Conservation (phyloP, 2,113 vertebrate genomes). For the Macquaria australasica region DNA sequence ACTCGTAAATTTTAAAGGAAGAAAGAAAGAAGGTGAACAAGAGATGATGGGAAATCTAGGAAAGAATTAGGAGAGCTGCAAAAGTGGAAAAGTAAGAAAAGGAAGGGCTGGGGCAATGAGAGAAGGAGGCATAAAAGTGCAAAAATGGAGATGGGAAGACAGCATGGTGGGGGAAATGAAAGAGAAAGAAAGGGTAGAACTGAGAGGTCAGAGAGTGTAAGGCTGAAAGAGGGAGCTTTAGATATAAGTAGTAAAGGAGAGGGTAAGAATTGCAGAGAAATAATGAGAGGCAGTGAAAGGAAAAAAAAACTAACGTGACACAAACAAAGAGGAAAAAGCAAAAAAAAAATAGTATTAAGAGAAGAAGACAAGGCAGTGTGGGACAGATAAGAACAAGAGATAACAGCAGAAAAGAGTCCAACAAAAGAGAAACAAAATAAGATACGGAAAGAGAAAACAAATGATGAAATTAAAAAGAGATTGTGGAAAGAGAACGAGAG, state of each 20-base stretch:
- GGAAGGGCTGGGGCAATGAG: not conserved
- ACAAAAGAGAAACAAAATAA: not conserved
- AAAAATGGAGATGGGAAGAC: not conserved
- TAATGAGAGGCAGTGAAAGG: not conserved
- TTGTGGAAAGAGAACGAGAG: not conserved
- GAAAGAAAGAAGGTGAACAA: not conserved
- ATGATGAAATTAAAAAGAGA: constrained; percentile 3
- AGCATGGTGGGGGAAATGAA: not conserved
- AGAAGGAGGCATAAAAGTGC: not conserved
- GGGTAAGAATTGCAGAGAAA: not conserved
- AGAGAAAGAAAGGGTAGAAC: not conserved
- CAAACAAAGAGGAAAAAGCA: not conserved
- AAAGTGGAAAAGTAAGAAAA: not conserved
- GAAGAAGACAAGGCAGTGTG: not conserved
- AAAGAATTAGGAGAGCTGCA: not conserved
- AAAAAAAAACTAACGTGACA: not conserved
- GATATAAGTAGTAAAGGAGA: not conserved
- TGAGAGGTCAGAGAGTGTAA: not conserved
- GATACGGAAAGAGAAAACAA: not conserved
- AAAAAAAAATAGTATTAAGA: not conserved
- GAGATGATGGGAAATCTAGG: not conserved
- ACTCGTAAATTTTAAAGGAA: not conserved
- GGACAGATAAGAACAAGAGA: not conserved
- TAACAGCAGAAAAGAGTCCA: not conserved
- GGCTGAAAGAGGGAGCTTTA: not conserved